phyloP scores from a whole-genome alignment of 2,888 invertebrate genomes.

The Gryllus longicercus region DNA sequence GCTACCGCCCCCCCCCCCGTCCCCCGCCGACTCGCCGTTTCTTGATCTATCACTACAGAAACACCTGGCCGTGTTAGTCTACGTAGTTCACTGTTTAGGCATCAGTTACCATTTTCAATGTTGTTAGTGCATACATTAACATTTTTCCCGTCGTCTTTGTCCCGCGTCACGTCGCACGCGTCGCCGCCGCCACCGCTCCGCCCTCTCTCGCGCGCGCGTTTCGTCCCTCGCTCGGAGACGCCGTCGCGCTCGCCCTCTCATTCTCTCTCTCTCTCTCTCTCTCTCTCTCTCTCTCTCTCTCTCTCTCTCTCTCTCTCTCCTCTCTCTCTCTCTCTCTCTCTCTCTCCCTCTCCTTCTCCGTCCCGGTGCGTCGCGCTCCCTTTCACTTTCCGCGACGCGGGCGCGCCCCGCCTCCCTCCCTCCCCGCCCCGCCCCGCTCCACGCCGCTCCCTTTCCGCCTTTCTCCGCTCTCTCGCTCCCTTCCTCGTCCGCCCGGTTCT shows the following conservation, averaged over 20 bases:
- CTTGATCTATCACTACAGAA: slow-evolving; percentile 11
- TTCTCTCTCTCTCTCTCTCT: neutral
- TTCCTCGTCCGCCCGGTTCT: neutral
- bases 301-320: neutral
- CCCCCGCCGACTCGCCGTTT: neutral
- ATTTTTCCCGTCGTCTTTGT: neutral
- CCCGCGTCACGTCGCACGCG: too few species aligned
- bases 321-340: neutral
- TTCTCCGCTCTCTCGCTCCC: neutral
- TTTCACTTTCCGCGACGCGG: neutral
- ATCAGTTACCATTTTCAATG: slow-evolving; percentile 17
- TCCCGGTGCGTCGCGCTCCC: neutral
- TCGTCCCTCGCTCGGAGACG: too few species aligned
- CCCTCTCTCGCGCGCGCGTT: neutral
- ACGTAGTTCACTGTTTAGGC: slow-evolving; percentile 17
- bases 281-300: neutral
- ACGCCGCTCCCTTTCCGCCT: neutral
- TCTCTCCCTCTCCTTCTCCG: neutral
- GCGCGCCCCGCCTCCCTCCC: neutral
- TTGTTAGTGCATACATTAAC: slow-evolving; percentile 8
- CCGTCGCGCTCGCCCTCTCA: neutral
- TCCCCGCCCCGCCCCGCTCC: neutral
- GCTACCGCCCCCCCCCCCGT: neutral
- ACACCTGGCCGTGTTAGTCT: slow-evolving; percentile 17
- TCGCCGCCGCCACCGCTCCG: neutral